Conservation (phyloP, 23 tunicate species). For the Trididemnum miniatum region DNA sequence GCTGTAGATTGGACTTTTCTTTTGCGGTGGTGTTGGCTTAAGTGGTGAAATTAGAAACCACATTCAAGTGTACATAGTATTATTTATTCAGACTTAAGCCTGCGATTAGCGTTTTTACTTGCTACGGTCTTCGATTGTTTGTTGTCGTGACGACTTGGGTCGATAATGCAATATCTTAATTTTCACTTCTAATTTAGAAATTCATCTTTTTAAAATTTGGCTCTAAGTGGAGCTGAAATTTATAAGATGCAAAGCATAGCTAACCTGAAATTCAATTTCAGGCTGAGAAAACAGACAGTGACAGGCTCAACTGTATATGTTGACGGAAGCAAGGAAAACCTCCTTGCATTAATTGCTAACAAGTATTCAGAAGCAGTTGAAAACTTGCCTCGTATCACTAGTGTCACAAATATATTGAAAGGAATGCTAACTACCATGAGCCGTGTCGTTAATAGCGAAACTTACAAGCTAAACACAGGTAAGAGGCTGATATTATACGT, state of each 20-base stretch:
- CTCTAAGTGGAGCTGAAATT: too few species aligned
- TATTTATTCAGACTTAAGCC: too few species aligned
- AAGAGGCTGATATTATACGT: too few species aligned
- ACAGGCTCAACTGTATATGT: constrained; percentile 25
- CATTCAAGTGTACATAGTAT: too few species aligned
- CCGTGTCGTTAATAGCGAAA: constrained; percentile 30
- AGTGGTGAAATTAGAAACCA: too few species aligned
- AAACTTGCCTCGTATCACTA: constrained; percentile 16
- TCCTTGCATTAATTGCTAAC: constrained; percentile 26
- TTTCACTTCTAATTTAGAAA: too few species aligned
- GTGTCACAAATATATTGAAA: constrained; percentile 31
- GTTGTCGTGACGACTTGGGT: not conserved
- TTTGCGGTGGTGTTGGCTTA: too few species aligned
- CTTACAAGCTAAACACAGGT: constrained; percentile 71
- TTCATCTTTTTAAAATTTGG: too few species aligned
- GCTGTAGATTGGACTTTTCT: too few species aligned
- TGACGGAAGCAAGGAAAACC: constrained; percentile 24
- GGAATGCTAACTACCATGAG: constrained; percentile 39
- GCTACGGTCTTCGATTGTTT: not conserved
- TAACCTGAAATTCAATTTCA: too few species aligned
- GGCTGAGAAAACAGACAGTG: not conserved
- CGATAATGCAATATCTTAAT: not conserved
- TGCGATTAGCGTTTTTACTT: too few species aligned
- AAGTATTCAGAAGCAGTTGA: not conserved
- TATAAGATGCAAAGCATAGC: too few species aligned